phyloP scores from a whole-genome alignment of 2,113 vertebrate species.

The Bubalus kerabau region DNA sequence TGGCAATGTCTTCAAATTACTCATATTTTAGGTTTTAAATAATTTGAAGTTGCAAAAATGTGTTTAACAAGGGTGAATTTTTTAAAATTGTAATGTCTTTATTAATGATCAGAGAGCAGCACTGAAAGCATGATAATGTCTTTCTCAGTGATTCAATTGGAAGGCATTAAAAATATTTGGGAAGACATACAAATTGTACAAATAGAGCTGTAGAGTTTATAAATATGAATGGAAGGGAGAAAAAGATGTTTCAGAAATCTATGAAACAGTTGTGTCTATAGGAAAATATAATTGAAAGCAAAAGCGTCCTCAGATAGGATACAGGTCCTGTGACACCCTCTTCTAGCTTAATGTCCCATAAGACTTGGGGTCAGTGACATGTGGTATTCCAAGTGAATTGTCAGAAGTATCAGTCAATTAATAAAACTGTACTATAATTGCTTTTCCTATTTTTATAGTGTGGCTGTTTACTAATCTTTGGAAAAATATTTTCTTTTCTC shows the following conservation, averaged over 20 bases:
- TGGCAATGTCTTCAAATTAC: conserved; percentile 53
- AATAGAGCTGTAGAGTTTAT: conserved; percentile 16
- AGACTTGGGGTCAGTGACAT: too few relatives aligned
- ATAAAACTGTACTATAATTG: neutral
- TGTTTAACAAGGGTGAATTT: conserved; percentile 30
- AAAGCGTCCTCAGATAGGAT: neutral
- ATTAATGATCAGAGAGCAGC: conserved; percentile 44
- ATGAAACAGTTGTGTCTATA: neutral
- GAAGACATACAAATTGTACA: conserved; percentile 42
- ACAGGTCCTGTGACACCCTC: fast-evolving
- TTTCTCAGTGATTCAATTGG: conserved; percentile 20
- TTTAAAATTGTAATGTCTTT: conserved; percentile 28
- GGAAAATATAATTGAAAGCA: conserved; percentile 27
- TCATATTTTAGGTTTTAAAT: conserved; percentile 49
- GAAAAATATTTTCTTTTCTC: neutral
- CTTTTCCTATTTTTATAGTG: neutral
- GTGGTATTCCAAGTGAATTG: neutral
- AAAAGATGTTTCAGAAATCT: conserved; percentile 16
- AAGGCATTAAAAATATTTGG: conserved; percentile 26
- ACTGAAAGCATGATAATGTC: neutral
- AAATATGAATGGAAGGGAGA: conserved; percentile 50
- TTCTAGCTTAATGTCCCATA: neutral
- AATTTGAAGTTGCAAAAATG: conserved; percentile 51
- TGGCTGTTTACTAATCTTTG: neutral
- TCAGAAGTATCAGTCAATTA: neutral